Evolutionary conservation across 2,888 invertebrate genomes (phyloP), one percentile per base, ranked within the genome.

Genomic region (Portevinia maculata): DNA sequence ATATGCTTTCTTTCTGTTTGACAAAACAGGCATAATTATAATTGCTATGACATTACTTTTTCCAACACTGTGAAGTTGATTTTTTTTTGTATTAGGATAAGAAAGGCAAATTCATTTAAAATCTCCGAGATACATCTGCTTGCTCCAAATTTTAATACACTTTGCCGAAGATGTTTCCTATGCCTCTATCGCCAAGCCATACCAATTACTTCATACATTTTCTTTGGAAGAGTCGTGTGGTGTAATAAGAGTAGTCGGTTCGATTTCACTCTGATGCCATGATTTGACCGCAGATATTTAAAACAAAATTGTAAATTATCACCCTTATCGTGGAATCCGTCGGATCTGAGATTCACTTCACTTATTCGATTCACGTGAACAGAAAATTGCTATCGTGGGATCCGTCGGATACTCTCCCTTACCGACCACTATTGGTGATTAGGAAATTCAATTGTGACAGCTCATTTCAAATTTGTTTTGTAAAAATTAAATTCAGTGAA

Each of bases 51-150:
- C 13, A 24, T 6, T 34, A 15, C 9, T 50, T 8, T 53, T 1
- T 3, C 5, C 19, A 2, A 1, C 13, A 3, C 21, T 37, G 7
- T 34, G 13, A 24, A 0, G 7, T n/a, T 17, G 13, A 24, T 62
- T 62, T 13, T 19, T 4, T 50, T 32, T 46, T 1, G n/a, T 74
- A 44, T 32, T 30, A 17, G 39, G 48, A 46, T 41, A 64, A 30
- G 64, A 74, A 74, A 74, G 57, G 9, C 50, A 48, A 65, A 55
- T 28, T 9, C 19, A 1, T 39, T 71, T 48, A 57, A 13, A 17
- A 11, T 17, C 37, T 37, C n/a, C 8, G 17, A 13, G 34, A 21
- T 34, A 41, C n/a, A 65, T n/a, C 6, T 3, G 17, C 0, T 46
- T 8, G 44, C 52, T 62, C 44, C 44, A 62, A 62, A 34, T 62